These are phyloP conservation scores for Drosophila meridiana DNA, from an alignment of 2,888 invertebrate species.

Conservation along the genomic window DNA sequence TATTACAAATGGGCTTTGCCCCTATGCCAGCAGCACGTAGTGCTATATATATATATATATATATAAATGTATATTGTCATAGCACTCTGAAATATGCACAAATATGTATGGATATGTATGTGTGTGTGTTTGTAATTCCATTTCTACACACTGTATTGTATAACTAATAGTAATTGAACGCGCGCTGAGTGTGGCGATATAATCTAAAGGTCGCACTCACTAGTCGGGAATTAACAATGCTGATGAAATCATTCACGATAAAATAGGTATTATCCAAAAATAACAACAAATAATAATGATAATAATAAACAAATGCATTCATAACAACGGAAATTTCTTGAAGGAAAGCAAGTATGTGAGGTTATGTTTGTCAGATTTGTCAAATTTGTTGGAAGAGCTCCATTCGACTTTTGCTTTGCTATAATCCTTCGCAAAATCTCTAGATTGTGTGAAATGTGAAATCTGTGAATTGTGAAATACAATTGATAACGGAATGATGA, in stretches of 20 bases:
- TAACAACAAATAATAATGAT: not conserved
- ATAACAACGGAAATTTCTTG: not conserved
- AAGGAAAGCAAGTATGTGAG: not conserved
- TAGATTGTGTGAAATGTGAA: constrained; percentile 10
- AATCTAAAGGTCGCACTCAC: constrained; percentile 35
- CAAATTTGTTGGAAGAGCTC: not conserved
- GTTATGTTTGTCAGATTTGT: no score
- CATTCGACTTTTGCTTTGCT: not conserved
- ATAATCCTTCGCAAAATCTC: not conserved
- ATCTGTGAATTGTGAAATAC: constrained; percentile 29
- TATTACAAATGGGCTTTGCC: constrained; percentile 22
- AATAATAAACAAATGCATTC: not conserved
- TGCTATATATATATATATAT: not conserved
- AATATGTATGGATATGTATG: not conserved
- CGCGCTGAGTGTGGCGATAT: constrained; percentile 20
- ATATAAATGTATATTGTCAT: not conserved
- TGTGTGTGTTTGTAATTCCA: not conserved
- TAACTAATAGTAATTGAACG: constrained; percentile 25
- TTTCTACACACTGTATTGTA: constrained; percentile 17
- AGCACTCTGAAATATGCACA: constrained; percentile 1
- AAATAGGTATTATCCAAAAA: not conserved
- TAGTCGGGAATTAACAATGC: constrained; percentile 19
- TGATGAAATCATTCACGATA: constrained; percentile 14
- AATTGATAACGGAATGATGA: constrained; percentile 44
- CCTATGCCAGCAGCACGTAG: constrained; percentile 14